Evolutionary conservation across 2,797 vertebrate species (phyloP).

Genomic region (Syngnathus acus): DNA sequence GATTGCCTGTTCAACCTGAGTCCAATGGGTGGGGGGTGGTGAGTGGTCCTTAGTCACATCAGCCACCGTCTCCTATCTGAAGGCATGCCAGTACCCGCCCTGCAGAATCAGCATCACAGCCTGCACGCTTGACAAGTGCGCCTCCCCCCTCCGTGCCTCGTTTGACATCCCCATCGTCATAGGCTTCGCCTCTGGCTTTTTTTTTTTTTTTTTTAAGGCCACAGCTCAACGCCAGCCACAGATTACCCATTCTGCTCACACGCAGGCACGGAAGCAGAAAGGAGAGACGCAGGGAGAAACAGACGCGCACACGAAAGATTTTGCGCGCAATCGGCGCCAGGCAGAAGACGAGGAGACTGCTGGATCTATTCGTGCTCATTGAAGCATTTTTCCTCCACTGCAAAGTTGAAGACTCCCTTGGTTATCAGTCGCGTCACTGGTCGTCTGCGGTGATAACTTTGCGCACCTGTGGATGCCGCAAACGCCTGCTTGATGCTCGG

Average conservation of each 20-base stretch:
- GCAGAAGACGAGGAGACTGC: slow-evolving; percentile 6
- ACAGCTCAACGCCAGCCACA: slow-evolving; percentile 68
- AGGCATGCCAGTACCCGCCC: slow-evolving; percentile 67
- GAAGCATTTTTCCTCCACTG: neutral
- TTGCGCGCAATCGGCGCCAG: slow-evolving; percentile 41
- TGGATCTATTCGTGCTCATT: slow-evolving; percentile 14
- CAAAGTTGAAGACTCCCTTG: slow-evolving; percentile 10
- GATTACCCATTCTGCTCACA: slow-evolving; percentile 79
- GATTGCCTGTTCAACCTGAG: neutral
- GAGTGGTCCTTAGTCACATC: slow-evolving; percentile 42
- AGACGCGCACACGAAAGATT: slow-evolving; percentile 22
- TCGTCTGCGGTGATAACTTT: slow-evolving; percentile 17
- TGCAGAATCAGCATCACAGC: slow-evolving; percentile 57
- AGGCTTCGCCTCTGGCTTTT: slow-evolving; percentile 74
- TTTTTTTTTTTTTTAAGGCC: slow-evolving; percentile 84
- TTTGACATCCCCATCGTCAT: slow-evolving; percentile 61
- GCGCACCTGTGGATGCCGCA: slow-evolving; percentile 58
- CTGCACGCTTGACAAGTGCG: slow-evolving; percentile 55
- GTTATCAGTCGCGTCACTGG: slow-evolving; percentile 8
- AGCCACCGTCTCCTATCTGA: slow-evolving; percentile 36
- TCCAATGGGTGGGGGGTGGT: neutral
- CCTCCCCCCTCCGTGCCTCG: slow-evolving; percentile 55
- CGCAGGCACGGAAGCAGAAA: slow-evolving; percentile 73
- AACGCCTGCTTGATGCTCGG: slow-evolving; percentile 30
- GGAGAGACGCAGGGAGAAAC: slow-evolving; percentile 35